Evolutionary conservation across 2,113 vertebrate species (phyloP).

Genomic region (Rynchops niger): DNA sequence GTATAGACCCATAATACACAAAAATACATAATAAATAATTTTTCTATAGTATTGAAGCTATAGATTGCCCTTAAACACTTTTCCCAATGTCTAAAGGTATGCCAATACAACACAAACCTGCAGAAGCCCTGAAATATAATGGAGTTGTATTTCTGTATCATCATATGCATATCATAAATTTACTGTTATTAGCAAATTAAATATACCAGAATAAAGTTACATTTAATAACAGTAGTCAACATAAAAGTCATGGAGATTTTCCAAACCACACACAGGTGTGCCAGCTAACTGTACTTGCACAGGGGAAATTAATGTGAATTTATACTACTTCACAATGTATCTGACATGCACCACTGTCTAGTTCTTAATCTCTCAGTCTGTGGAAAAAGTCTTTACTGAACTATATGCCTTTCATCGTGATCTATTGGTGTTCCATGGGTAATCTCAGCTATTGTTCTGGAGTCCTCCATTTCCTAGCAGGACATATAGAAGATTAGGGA

Average conservation of each 20-base stretch:
- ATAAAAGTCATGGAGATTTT: background rate
- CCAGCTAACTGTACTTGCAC: background rate
- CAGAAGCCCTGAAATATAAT: background rate
- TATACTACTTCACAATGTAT: background rate
- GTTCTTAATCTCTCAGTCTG: background rate
- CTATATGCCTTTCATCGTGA: rapidly evolving
- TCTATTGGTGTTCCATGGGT: background rate
- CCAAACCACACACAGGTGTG: background rate
- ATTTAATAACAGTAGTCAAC: background rate
- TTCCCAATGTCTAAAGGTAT: background rate
- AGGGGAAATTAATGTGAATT: background rate
- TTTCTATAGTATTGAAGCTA: background rate
- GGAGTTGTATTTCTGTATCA: background rate
- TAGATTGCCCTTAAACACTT: background rate
- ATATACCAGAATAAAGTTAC: background rate
- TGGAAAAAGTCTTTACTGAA: background rate
- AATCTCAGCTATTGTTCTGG: background rate
- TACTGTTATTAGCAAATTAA: background rate
- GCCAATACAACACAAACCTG: background rate
- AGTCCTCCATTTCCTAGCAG: background rate
- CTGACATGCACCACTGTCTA: background rate
- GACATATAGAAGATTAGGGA: background rate
- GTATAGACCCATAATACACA: background rate
- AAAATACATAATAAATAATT: background rate
- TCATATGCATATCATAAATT: background rate